A percentile compares a stretch with the other conserved stretches of the same genome.
Evolutionary conservation across 2,888 invertebrate species (phyloP).

Genomic region (Acanthosepion pharaonis): DNA sequence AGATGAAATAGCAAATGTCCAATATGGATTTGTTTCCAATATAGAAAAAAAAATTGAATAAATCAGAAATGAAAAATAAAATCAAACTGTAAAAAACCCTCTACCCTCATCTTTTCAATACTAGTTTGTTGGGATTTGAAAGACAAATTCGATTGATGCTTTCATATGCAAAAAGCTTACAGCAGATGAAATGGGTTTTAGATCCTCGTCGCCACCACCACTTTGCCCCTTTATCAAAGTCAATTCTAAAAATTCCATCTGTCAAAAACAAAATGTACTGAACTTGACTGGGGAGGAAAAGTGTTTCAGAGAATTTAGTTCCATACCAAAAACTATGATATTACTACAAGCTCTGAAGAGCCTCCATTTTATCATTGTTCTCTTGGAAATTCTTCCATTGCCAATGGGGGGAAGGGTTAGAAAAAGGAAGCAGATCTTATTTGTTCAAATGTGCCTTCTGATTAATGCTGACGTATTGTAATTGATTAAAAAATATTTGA

Average conservation of each 20-base stretch:
- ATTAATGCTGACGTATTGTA: not conserved
- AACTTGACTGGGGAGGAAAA: not conserved
- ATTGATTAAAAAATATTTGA: not conserved
- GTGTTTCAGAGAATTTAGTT: not conserved
- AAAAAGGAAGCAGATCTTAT: not conserved
- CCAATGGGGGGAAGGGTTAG: not conserved
- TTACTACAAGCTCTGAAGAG: not conserved
- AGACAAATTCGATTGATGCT: conserved; percentile 6
- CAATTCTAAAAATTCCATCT: conserved; percentile 33
- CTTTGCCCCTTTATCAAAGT: not conserved
- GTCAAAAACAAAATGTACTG: not conserved
- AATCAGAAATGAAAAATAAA: conserved; percentile 17
- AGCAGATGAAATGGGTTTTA: not conserved
- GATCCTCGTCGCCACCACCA: not conserved
- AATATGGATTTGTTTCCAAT: not conserved
- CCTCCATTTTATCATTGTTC: not conserved
- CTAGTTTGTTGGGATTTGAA: not conserved
- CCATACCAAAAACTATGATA: not conserved
- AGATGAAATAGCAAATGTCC: not conserved
- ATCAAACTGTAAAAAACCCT: not conserved
- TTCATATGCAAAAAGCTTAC: conserved; percentile 1
- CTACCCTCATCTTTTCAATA: not conserved
- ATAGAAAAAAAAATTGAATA: not conserved
- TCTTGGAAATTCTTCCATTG: not conserved
- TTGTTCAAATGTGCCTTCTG: not conserved